phyloP scores from a whole-genome alignment of 2,888 invertebrate genomes.

The Spialia ferax region DNA sequence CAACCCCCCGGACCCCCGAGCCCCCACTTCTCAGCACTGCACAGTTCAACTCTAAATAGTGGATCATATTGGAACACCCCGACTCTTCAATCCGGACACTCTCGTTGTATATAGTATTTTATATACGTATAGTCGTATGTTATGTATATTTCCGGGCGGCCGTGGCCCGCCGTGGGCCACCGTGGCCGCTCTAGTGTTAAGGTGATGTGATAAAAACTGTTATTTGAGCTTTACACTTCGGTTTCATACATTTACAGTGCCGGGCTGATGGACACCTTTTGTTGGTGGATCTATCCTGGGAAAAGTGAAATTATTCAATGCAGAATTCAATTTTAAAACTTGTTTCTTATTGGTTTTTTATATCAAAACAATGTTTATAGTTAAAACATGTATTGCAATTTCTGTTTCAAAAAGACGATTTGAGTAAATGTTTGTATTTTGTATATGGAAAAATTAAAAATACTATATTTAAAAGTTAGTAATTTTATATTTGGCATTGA shows the following conservation, averaged over 20 bases:
- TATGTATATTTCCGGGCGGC: constrained; percentile 50
- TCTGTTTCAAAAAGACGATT: neutral
- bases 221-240: constrained; percentile 46
- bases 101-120: constrained; percentile 72
- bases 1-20: constrained; percentile 29
- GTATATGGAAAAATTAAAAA: too few relatives aligned
- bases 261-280: neutral
- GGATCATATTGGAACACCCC: constrained; percentile 5
- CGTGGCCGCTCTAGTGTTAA: constrained; percentile 44
- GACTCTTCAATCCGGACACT: constrained; percentile 21
- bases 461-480: too few relatives aligned
- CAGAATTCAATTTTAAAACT: neutral
- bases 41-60: constrained; percentile 42
- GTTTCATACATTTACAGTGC: neutral
- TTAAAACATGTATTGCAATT: neutral
- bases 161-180: constrained; percentile 43
- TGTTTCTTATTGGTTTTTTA: too few relatives aligned
- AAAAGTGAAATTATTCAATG: constrained; percentile 14
- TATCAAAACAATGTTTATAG: too few relatives aligned
- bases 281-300: neutral
- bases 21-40: constrained; percentile 33
- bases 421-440: neutral
- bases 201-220: constrained; percentile 46
- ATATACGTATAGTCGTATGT: constrained; percentile 59
- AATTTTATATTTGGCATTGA: constrained; percentile 6